A percentile compares a stretch with the other conserved stretches of the same genome.
These are phyloP conservation scores for Ibidorhyncha struthersii DNA, from an alignment of 2,113 vertebrate species.

Conservation along the genomic window DNA sequence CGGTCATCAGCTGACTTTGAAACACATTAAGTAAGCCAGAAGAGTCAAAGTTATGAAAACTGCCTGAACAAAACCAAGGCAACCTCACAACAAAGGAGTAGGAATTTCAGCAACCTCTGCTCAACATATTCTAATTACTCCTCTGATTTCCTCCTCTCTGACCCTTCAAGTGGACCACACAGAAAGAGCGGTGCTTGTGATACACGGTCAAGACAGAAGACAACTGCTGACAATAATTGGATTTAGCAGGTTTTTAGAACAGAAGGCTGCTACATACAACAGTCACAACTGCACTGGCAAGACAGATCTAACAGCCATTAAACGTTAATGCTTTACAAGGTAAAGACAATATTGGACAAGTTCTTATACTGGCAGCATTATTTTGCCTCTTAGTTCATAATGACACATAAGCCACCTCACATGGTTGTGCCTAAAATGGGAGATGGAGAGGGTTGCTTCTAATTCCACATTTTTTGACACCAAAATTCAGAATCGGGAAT, in stretches of 20 bases:
- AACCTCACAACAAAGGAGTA: background rate
- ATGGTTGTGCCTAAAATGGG: rapidly evolving
- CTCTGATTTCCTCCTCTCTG: background rate
- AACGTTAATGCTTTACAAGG: background rate
- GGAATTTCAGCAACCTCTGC: background rate
- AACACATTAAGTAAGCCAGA: background rate
- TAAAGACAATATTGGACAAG: background rate
- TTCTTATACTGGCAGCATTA: background rate
- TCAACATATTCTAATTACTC: background rate
- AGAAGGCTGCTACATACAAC: background rate
- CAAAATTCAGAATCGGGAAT: background rate
- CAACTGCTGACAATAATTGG: background rate
- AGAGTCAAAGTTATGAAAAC: background rate
- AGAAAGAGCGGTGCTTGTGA: background rate
- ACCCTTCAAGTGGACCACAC: background rate
- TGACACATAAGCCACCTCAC: background rate
- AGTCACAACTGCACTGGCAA: background rate
- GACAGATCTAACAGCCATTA: background rate
- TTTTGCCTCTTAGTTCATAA: background rate
- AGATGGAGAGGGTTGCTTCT: background rate
- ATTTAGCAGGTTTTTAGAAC: background rate
- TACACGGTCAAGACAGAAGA: background rate
- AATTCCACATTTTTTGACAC: background rate
- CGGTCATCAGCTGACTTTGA: background rate
- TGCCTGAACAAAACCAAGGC: background rate